Conservation (phyloP, 2,888 invertebrate genomes). For the Lottia gigantea region DNA sequence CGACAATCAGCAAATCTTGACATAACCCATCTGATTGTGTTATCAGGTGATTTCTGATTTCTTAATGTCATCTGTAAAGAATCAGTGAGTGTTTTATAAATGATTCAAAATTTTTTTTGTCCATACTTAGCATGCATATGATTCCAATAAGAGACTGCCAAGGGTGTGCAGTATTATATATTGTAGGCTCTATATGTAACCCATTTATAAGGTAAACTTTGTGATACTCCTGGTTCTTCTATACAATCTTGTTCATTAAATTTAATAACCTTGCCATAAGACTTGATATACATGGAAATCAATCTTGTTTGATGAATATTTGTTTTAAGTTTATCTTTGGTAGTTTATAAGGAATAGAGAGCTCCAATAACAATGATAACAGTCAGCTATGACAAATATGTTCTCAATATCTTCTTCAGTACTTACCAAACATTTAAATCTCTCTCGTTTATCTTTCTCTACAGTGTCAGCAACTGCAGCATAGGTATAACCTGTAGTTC, state of each 20-base stretch:
- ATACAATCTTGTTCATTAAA: not conserved
- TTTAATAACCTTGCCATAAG: not conserved
- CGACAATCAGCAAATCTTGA: conserved; percentile 84
- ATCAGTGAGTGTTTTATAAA: not conserved
- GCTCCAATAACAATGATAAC: no score
- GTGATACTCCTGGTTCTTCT: not conserved
- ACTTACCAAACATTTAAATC: conserved; percentile 86
- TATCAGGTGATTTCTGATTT: conserved; percentile 63
- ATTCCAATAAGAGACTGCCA: no score
- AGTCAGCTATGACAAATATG: no score
- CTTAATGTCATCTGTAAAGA: conserved; percentile 59
- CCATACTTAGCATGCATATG: no score
- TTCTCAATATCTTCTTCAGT: no score
- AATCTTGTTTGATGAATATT: no score
- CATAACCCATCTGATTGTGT: conserved; percentile 63
- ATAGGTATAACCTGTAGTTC: conserved; percentile 80
- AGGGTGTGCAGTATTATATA: no score
- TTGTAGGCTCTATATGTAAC: no score
- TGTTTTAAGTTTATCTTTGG: no score
- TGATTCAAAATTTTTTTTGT: no score
- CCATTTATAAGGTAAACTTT: no score
- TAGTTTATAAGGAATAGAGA: no score
- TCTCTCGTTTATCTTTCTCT: conserved; percentile 93
- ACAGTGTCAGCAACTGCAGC: conserved; percentile 98
- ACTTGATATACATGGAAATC: not conserved